These are phyloP conservation scores for Hycleus cichorii DNA, from an alignment of 1,140 invertebrate species.

Conservation along the genomic window DNA sequence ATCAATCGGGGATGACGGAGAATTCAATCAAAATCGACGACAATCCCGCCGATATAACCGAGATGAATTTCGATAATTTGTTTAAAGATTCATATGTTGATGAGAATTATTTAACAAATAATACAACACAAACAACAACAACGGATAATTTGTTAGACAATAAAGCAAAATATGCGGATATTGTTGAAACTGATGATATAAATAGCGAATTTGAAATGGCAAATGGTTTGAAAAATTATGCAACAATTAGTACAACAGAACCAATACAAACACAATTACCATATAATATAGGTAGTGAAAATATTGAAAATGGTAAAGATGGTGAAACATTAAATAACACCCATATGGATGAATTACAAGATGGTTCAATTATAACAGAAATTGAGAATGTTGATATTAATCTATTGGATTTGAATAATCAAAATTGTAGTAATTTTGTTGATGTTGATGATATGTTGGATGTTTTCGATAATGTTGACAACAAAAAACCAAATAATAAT, in stretches of 20 bases:
- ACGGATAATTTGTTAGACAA: slow-evolving; percentile 5
- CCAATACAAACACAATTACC: slow-evolving; percentile 34
- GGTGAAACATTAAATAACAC: slow-evolving; percentile 36
- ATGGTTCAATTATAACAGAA: slow-evolving; percentile 37
- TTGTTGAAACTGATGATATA: slow-evolving; percentile 29
- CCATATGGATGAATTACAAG: slow-evolving; percentile 30
- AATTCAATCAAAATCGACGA: no score
- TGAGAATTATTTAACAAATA: slow-evolving; percentile 2
- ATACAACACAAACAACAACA: neutral
- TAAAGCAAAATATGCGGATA: slow-evolving; percentile 29
- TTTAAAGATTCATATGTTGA: slow-evolving; percentile 4
- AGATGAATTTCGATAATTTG: slow-evolving; percentile 9
- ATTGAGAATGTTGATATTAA: slow-evolving; percentile 37
- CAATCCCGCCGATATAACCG: no score
- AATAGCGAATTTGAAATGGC: slow-evolving; percentile 32
- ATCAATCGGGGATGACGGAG: no score
- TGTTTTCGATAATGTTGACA: slow-evolving; percentile 20
- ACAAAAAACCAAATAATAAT: slow-evolving; percentile 18
- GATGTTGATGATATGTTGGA: slow-evolving; percentile 13
- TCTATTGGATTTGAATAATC: slow-evolving; percentile 29
- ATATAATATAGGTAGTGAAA: slow-evolving; percentile 38
- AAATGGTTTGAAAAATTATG: slow-evolving; percentile 38
- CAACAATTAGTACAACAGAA: slow-evolving; percentile 37
- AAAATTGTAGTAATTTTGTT: slow-evolving; percentile 31
- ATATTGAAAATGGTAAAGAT: slow-evolving; percentile 33